Percentiles rank a stretch among this genome's conserved stretches.
Evolutionary conservation across 2,797 vertebrate genomes (phyloP).

Genomic region (Micromesistius poutassou): DNA sequence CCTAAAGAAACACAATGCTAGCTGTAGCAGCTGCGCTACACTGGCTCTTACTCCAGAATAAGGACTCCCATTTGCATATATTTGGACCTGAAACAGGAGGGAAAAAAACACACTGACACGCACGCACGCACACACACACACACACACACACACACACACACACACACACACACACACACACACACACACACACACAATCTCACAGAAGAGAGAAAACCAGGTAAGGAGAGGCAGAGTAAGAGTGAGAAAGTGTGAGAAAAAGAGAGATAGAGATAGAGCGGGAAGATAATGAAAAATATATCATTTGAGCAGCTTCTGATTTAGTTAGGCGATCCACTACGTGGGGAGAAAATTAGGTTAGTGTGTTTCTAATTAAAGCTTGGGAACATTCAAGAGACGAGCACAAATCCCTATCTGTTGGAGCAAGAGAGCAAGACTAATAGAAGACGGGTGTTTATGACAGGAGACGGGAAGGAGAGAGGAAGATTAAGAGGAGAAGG

Average conservation of each 20-base stretch:
- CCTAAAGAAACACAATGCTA: constrained; percentile 32
- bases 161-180: too few species aligned
- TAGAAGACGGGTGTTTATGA: neutral
- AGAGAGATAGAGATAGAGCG: constrained; percentile 7
- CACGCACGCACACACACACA: too few species aligned
- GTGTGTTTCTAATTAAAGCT: constrained; percentile 39
- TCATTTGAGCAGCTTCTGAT: constrained; percentile 5
- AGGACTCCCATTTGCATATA: constrained; percentile 42
- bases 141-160: too few species aligned
- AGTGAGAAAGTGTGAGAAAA: neutral
- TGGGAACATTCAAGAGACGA: constrained; percentile 8
- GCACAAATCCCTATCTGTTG: neutral
- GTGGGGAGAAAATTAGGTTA: constrained; percentile 11
- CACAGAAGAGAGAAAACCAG: too few species aligned
- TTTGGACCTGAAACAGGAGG: constrained; percentile 34
- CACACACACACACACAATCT: too few species aligned
- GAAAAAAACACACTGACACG: constrained; percentile 8
- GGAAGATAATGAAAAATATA: neutral
- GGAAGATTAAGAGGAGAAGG: neutral
- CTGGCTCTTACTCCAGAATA: constrained; percentile 10
- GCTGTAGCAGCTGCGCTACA: constrained; percentile 17
- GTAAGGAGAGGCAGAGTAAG: neutral
- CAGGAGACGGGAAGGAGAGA: neutral
- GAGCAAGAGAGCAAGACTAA: constrained; percentile 1
- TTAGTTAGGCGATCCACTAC: constrained; percentile 4